Conservation (phyloP, 2,113 vertebrate species). For the Etia nguti region DNA sequence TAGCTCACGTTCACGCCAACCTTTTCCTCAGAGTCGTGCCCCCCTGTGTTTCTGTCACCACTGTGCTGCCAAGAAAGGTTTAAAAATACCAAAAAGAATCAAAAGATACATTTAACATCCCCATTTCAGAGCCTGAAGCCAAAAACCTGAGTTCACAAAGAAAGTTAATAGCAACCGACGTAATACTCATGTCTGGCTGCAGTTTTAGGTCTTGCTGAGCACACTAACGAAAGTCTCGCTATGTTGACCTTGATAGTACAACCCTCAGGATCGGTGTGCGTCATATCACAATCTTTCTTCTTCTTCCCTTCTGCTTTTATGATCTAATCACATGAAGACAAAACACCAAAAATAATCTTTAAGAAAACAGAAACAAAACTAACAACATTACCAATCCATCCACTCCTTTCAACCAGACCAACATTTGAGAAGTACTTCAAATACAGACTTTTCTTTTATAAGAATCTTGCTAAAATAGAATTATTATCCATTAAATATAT, state of each 20-base stretch:
- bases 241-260: not conserved
- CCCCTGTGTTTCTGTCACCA: rapidly evolving
- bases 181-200: not conserved
- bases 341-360: not conserved
- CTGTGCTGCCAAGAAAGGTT: too few relatives aligned
- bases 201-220: not conserved
- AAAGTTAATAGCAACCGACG: not conserved
- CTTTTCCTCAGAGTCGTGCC: not conserved
- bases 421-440: not conserved
- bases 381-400: not conserved
- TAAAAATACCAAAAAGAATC: too few relatives aligned
- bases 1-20: not conserved
- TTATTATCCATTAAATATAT: not conserved
- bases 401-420: not conserved
- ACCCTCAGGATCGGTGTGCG: not conserved
- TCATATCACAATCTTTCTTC: not conserved
- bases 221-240: not conserved
- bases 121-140: not conserved
- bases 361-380: not conserved
- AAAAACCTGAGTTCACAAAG: not conserved
- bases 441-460: not conserved
- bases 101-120: not conserved
- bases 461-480: not conserved
- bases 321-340: not conserved
- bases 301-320: not conserved